These are phyloP conservation scores for Erpetoichthys calabaricus DNA, from an alignment of 2,797 vertebrate species.

Conservation along the genomic window DNA sequence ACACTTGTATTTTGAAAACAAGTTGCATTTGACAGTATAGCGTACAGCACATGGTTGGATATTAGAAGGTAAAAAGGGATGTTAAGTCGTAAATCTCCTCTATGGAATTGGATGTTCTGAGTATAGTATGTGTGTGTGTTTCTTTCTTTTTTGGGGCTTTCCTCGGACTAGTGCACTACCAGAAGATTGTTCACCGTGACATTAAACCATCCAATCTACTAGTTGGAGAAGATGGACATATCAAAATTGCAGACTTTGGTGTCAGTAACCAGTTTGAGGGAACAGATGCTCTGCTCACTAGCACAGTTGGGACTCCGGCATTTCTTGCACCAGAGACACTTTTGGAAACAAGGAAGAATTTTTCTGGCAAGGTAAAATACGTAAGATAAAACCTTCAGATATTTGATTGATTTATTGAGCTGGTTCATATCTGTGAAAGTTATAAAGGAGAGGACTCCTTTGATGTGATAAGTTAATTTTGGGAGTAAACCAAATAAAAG, in stretches of 20 bases:
- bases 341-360: constrained; percentile 87
- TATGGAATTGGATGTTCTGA: too few species aligned
- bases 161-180: constrained; percentile 75
- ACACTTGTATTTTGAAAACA: too few species aligned
- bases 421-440: too few species aligned
- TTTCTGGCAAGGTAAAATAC: constrained; percentile 82
- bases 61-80: too few species aligned
- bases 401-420: too few species aligned
- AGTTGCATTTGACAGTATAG: too few species aligned
- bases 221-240: constrained; percentile 81
- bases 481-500: too few species aligned
- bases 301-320: constrained; percentile 90
- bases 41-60: too few species aligned
- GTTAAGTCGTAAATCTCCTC: too few species aligned
- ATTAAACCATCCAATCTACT: constrained; percentile 93
- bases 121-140: too few species aligned
- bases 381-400: not conserved
- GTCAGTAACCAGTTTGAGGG: constrained; percentile 97
- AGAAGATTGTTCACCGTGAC: constrained; percentile 94
- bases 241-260: constrained; percentile 93
- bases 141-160: not conserved
- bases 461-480: too few species aligned
- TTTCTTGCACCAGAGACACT: constrained; percentile 91
- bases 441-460: too few species aligned
- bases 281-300: constrained; percentile 79